Base-by-base conservation (phyloP, 2,113 vertebrate genomes). In the Neofelis nebulosa region DNA sequence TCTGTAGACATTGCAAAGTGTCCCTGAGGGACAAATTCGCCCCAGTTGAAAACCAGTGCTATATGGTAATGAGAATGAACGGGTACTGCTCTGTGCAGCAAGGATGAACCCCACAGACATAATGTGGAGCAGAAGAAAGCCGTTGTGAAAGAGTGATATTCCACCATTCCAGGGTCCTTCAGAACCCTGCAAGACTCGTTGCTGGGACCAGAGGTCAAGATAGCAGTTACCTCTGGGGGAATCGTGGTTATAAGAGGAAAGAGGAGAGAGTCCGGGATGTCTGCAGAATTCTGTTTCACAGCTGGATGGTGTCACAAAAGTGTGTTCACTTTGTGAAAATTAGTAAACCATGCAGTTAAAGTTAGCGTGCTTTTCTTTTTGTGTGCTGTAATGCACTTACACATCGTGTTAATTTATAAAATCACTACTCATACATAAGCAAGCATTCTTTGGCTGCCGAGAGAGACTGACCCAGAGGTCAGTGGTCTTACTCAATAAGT, bases 1-100 rank as follows among this genome's bases (percentile, higher is more conserved):
- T 66, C 45, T 66, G 15, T 19, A 63, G 52, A n/a, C 27, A 11
- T 69, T 71, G 48, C 50, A 21, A 41, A 0, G 8, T 68, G 38
- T 61, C 55, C 38, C 21, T 71, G 50, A 8, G 33, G 48, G 8
- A 31, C 12, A 21, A 0, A 33, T 29, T 25, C 33, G 5, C 52
- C 55, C 33, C 45, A 21, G 7, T 31, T 21, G 41, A 31, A 73
- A 82, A 52, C 38, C 27, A 15, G n/a, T 65, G 50, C 73, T 86
- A 0, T n/a, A 0, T 3, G 8, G 15, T 61, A n/a, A 8, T 12
- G 29, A 52, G 29, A 52, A n/a, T 63, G 21, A 79, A 65, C 3
- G 29, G 27, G 7, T 13, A 14, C 23, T 36, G 41, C 65, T 63
- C 71, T 55, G 29, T 33, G 50, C 25, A 50, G 4, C 14, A 19